Conservation (phyloP, 1,140 invertebrate genomes). For the Aphaenogaster rudis region DNA sequence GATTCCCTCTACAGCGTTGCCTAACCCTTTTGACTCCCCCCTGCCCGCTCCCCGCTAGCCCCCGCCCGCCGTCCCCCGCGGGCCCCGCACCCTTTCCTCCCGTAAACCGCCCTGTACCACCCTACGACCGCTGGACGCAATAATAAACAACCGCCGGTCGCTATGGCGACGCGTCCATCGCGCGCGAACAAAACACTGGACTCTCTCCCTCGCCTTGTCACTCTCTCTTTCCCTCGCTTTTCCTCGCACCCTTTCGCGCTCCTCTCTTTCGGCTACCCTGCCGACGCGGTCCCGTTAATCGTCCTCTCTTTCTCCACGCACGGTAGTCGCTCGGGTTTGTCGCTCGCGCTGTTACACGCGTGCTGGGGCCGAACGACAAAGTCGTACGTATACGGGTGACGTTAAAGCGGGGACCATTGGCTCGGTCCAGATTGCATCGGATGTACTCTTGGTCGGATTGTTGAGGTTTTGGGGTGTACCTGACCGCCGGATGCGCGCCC, state of each 20-base stretch:
- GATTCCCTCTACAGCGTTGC: constrained; percentile 62
- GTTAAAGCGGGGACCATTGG: constrained; percentile 80
- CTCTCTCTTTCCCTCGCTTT: constrained; percentile 52
- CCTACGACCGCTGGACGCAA: constrained; percentile 83
- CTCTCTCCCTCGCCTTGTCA: constrained; percentile 62
- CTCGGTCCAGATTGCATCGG: constrained; percentile 60
- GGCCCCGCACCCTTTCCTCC: constrained; percentile 60
- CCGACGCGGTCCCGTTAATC: constrained; percentile 58
- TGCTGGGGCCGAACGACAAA: constrained; percentile 78
- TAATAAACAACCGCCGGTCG: constrained; percentile 86
- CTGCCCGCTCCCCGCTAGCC: constrained; percentile 35
- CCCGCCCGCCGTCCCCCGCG: constrained; percentile 37
- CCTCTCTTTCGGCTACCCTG: constrained; percentile 60
- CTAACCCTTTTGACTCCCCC: constrained; percentile 68
- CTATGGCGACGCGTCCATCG: constrained; percentile 86
- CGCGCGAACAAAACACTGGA: constrained; percentile 85
- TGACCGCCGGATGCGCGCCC: constrained; percentile 50
- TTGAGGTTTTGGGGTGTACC: constrained; percentile 76
- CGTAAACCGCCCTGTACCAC: constrained; percentile 71
- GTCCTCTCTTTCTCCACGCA: constrained; percentile 64
- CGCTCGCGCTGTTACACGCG: constrained; percentile 74
- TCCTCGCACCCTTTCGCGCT: constrained; percentile 42
- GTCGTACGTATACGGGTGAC: constrained; percentile 79
- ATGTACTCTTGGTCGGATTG: constrained; percentile 71
- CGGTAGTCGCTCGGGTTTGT: constrained; percentile 74